Percentiles rank a stretch among this genome's conserved stretches.
Conservation (phyloP, 2,113 vertebrate genomes). For the Clarias gariepinus region DNA sequence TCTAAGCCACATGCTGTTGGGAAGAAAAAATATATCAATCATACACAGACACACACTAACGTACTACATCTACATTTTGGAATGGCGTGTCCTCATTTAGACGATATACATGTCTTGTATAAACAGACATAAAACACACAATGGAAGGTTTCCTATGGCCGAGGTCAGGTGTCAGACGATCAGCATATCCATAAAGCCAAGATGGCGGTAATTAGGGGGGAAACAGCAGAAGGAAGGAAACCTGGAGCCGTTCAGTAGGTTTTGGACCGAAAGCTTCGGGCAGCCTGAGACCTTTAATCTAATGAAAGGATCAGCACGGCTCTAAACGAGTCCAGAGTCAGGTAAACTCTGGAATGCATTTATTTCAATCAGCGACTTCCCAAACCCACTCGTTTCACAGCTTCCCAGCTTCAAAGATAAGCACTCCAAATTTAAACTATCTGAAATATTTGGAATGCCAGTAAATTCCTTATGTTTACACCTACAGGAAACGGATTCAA, state of each 20-base stretch:
- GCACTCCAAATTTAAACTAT: not conserved
- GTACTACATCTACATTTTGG: slow-evolving; percentile 23
- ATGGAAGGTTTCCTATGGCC: slow-evolving; percentile 17
- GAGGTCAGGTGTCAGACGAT: slow-evolving; percentile 45
- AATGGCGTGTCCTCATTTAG: slow-evolving; percentile 30
- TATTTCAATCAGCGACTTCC: slow-evolving; percentile 14
- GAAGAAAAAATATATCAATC: not conserved
- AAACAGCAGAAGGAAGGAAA: not conserved
- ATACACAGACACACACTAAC: too few species aligned
- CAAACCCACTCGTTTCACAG: slow-evolving; percentile 22
- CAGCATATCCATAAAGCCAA: slow-evolving; percentile 46
- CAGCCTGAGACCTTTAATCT: not conserved
- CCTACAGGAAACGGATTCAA: not conserved
- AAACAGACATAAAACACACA: slow-evolving; percentile 24
- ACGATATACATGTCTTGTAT: slow-evolving; percentile 12
- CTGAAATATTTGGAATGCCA: not conserved
- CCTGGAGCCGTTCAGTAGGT: slow-evolving; percentile 9
- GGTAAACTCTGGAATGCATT: not conserved
- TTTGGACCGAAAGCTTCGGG: slow-evolving; percentile 25
- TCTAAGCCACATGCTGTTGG: slow-evolving; percentile 19
- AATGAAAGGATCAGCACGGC: slow-evolving; percentile 16
- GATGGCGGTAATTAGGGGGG: slow-evolving; percentile 22
- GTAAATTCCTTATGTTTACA: not conserved
- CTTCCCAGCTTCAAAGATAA: slow-evolving; percentile 6
- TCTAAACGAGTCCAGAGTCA: slow-evolving; percentile 32